Conservation (phyloP, 2,888 invertebrate species). For the Plagiodera versicolora region DNA sequence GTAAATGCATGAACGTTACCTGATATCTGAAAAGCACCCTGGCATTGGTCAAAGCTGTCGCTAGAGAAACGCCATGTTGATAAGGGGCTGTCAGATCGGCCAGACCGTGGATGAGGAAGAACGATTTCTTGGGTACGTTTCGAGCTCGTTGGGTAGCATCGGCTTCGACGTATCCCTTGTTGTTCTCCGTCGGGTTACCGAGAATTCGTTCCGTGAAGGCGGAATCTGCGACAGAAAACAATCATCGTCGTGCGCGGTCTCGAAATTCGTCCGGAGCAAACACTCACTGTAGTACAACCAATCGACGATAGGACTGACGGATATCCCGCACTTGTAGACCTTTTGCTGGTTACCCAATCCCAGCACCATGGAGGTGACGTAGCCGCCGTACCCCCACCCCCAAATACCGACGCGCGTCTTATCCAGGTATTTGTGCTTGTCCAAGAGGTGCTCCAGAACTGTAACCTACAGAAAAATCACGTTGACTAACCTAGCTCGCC, state of each 20-base stretch:
- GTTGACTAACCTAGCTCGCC: too few relatives aligned
- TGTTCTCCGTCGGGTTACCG: slow-evolving; percentile 85
- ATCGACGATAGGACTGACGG: slow-evolving; percentile 93
- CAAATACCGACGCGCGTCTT: slow-evolving; percentile 87
- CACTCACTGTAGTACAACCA: slow-evolving; percentile 92
- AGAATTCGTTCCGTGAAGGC: slow-evolving; percentile 94
- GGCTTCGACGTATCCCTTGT: slow-evolving; percentile 88
- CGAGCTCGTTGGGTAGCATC: slow-evolving; percentile 87
- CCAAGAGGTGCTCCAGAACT: slow-evolving; percentile 80
- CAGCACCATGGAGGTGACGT: slow-evolving; percentile 88
- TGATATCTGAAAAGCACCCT: slow-evolving; percentile 91
- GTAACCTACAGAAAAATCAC: slow-evolving; percentile 65
- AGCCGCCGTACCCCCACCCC: slow-evolving; percentile 98
- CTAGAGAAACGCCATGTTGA: slow-evolving; percentile 88
- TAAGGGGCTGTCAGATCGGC: slow-evolving; percentile 93
- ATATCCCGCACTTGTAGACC: slow-evolving; percentile 89
- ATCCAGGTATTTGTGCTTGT: slow-evolving; percentile 82
- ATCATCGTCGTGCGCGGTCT: too few relatives aligned
- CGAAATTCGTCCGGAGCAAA: too few relatives aligned
- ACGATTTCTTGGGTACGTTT: slow-evolving; percentile 84
- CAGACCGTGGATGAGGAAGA: slow-evolving; percentile 90
- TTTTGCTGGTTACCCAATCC: slow-evolving; percentile 73
- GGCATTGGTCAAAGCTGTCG: slow-evolving; percentile 83
- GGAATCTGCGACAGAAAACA: slow-evolving; percentile 83
- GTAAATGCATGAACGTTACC: too few relatives aligned